Conservation (phyloP, 2,888 invertebrate species). For the Brenthis ino region DNA sequence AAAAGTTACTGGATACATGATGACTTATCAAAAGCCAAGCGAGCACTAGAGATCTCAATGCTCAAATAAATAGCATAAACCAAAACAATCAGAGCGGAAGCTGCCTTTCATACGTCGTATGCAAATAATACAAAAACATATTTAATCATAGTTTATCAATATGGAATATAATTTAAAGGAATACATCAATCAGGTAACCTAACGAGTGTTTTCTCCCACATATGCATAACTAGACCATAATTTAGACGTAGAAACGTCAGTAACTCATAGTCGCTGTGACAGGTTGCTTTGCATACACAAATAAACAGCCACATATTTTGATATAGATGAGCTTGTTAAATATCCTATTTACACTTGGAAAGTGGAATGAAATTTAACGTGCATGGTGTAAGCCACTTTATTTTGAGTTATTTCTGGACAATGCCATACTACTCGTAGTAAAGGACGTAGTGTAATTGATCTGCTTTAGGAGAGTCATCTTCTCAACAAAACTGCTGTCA, state of each 20-base stretch:
- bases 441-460: too few species aligned
- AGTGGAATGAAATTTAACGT: constrained; percentile 1
- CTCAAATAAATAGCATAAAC: neutral
- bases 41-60: neutral
- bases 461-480: too few species aligned
- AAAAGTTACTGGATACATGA: neutral
- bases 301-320: constrained; percentile 47
- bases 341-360: constrained; percentile 35
- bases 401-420: neutral
- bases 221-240: constrained; percentile 76
- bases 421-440: too few species aligned
- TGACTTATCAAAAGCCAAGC: neutral
- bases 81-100: constrained; percentile 8
- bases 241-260: constrained; percentile 65
- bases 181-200: constrained; percentile 52
- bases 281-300: constrained; percentile 68
- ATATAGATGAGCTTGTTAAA: constrained; percentile 39
- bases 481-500: too few species aligned
- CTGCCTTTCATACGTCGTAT: constrained; percentile 10
- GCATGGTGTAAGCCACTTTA: neutral
- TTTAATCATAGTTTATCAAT: constrained; percentile 28
- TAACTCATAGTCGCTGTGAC: constrained; percentile 69
- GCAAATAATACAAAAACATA: constrained; percentile 24
- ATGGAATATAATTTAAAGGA: constrained; percentile 42
- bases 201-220: constrained; percentile 71